Evolutionary conservation across 2,888 invertebrate species (phyloP).

Genomic region (Calameuta idolon): DNA sequence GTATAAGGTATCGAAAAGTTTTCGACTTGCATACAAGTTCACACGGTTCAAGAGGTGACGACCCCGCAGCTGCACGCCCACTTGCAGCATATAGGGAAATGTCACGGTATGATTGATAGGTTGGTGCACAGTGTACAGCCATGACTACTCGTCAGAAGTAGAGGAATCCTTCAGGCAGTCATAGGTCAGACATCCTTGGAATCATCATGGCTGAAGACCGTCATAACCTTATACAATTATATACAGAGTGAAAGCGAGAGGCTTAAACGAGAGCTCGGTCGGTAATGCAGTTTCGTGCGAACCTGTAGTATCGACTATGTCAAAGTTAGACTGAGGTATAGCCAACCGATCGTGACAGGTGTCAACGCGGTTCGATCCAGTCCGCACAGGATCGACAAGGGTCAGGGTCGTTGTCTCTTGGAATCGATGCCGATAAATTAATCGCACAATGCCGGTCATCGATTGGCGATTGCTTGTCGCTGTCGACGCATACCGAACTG

Average conservation of each 20-base stretch:
- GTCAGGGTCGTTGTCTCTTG: constrained; percentile 3
- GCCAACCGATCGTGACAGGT: not conserved
- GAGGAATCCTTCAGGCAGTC: not conserved
- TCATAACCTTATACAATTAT: not conserved
- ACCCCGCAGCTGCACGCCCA: constrained; percentile 2
- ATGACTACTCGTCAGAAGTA: not conserved
- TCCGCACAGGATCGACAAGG: not conserved
- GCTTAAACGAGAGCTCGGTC: not conserved
- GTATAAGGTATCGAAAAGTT: not conserved
- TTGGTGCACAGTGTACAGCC: constrained; percentile 13
- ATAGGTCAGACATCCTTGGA: not conserved
- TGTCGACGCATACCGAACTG: not conserved
- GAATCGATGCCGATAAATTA: constrained; percentile 6
- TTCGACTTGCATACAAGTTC: not conserved
- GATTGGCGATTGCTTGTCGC: not conserved
- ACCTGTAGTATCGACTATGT: not conserved
- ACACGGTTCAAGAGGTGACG: not conserved
- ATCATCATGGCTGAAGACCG: not conserved
- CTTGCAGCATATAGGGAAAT: constrained; percentile 32
- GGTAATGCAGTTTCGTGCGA: not conserved
- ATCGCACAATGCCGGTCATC: constrained; percentile 4
- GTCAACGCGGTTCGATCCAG: not conserved
- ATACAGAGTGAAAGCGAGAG: not conserved
- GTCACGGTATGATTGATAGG: constrained; percentile 52
- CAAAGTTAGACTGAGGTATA: not conserved